phyloP scores from a whole-genome alignment of 2,113 vertebrate species.

The Cairina moschata region DNA sequence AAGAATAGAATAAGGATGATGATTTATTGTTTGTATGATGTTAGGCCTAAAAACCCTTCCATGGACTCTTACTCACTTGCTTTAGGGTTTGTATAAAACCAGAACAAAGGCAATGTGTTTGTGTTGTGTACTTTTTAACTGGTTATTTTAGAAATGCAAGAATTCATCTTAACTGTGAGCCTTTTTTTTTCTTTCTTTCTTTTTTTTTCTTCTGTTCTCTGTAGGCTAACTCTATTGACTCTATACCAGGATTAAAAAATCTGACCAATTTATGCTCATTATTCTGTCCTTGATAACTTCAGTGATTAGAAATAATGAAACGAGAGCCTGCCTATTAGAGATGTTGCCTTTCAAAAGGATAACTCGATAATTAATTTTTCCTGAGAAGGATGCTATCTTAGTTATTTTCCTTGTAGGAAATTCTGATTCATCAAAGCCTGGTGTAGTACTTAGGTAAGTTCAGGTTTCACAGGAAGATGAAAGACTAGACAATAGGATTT shows the following conservation, averaged over 20 bases:
- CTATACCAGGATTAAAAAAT: not conserved
- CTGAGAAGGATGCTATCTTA: not conserved
- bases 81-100: not conserved
- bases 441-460: not conserved
- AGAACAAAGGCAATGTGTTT: not conserved
- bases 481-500: not conserved
- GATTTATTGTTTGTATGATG: not conserved
- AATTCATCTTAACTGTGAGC: not conserved
- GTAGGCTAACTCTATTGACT: not conserved
- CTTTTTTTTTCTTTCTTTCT: too few species aligned
- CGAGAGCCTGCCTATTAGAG: not conserved
- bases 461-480: not conserved
- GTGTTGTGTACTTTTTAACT: not conserved
- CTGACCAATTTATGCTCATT: not conserved
- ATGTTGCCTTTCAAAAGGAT: not conserved
- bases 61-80: not conserved
- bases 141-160: not conserved
- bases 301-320: not conserved
- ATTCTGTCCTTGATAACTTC: not conserved
- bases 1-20: not conserved
- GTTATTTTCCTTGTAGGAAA: not conserved
- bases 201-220: not conserved
- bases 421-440: not conserved
- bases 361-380: not conserved
- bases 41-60: not conserved